Percentiles rank a stretch among this genome's conserved stretches.
Conservation (phyloP, 1,140 invertebrate genomes). For the Achatina immaculata region DNA sequence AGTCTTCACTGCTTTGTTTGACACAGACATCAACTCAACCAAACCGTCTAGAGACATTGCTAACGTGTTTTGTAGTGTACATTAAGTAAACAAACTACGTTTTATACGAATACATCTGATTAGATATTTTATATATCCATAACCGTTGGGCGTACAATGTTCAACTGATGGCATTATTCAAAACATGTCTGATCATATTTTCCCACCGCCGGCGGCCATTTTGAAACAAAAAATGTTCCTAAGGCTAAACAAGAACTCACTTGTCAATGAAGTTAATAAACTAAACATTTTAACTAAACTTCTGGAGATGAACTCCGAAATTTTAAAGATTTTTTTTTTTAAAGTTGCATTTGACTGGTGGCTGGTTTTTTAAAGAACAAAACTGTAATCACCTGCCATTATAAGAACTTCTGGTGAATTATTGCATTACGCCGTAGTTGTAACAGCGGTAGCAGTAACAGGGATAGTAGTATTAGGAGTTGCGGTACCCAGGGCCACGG, state of each 20-base stretch:
- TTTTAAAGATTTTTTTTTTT: no score
- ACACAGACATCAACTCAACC: conserved; percentile 14
- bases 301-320: no score
- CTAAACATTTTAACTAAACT: background rate
- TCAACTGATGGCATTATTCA: background rate
- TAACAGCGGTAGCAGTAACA: no score
- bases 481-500: no score
- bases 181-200: conserved; percentile 38
- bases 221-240: conserved; percentile 36
- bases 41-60: conserved; percentile 17
- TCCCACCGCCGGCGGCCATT: background rate
- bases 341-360: no score
- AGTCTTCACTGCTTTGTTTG: conserved; percentile 20
- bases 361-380: no score
- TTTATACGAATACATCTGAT: background rate
- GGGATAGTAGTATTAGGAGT: no score
- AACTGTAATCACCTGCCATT: no score
- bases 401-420: no score
- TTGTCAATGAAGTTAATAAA: background rate
- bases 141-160: no score
- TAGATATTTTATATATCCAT: background rate
- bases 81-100: background rate
- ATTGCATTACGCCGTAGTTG: no score
- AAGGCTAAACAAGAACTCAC: conserved; percentile 10
- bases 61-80: background rate